phyloP scores from a whole-genome alignment of 2,888 invertebrate species.

The Eumerus sabulonum region DNA sequence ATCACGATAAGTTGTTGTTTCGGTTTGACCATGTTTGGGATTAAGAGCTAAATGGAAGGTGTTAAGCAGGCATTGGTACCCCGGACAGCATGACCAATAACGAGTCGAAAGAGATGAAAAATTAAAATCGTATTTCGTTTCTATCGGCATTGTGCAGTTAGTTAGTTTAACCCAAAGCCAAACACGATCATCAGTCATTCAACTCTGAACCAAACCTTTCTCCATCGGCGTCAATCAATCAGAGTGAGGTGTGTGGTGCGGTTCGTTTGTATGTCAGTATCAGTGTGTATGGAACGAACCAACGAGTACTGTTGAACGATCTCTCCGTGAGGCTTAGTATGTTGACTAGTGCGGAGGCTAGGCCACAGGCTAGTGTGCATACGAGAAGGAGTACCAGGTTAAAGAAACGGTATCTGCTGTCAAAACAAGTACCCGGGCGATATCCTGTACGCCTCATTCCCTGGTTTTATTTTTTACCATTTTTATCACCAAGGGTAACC shows the following conservation, averaged over 20 bases:
- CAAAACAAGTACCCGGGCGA: conserved; percentile 41
- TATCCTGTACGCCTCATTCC: conserved; percentile 37
- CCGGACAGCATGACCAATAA: not conserved
- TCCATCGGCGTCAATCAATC: conserved; percentile 47
- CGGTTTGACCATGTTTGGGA: conserved; percentile 7
- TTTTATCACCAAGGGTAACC: conserved; percentile 43
- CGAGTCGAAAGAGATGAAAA: conserved; percentile 1
- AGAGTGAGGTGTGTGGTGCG: conserved; percentile 17
- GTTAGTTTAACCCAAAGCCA: conserved; percentile 38
- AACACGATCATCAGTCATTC: conserved; percentile 65
- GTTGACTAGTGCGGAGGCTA: conserved; percentile 5
- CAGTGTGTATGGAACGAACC: too few species aligned
- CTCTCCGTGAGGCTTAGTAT: conserved; percentile 19
- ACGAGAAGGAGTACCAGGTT: conserved; percentile 40
- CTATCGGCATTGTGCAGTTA: conserved; percentile 26
- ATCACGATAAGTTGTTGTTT: conserved; percentile 46
- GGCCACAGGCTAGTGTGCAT: conserved; percentile 5
- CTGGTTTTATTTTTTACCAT: not conserved
- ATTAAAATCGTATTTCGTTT: conserved; percentile 3
- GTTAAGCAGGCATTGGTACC: conserved; percentile 24
- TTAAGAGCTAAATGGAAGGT: conserved; percentile 28
- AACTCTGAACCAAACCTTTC: conserved; percentile 67
- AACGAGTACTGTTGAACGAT: not conserved
- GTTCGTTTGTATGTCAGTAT: conserved; percentile 9
- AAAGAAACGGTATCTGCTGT: conserved; percentile 55